Base-by-base conservation (phyloP, 2,113 vertebrate species). In the Ursus arctos region DNA sequence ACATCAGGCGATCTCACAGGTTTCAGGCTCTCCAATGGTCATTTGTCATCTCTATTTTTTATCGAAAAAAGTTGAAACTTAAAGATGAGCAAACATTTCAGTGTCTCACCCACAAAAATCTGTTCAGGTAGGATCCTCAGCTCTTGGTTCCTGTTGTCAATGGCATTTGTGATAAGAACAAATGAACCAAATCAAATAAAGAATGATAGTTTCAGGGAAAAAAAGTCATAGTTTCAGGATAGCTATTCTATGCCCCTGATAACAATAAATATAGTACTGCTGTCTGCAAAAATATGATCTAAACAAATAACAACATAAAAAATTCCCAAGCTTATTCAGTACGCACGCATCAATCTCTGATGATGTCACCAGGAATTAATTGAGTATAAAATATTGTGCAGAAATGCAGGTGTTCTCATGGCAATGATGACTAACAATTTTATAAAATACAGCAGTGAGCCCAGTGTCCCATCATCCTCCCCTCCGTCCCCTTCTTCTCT, bases 321-420 rank as follows among this genome's bases (percentile, higher is more conserved):
- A 81, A 26, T 77, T 88, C 88, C 96, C 96, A 96, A 96, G 95
- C 84, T 97, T 95, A 97, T 72, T 97, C 82, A 72, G 95, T 93
- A 88, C 91, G 82, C 40, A 69, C 95, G 97, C 88, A 97, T 98
- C 97, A 95, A 51, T 98, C 87, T 92, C 95, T 98, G 97, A 77
- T 71, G 90, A 85, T n/a, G n/a, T 85, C 76, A 77, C 83, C 61
- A 49, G 97, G 90, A 98, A 98, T 97, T 98, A 98, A 98, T 93
- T 98, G 91, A 98, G 97, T 91, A 96, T 63, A 97, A 98, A 97
- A 90, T 49, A 49, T 92, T 7, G 14, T 93, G 65, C 69, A 98
- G 98, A 95, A 97, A 40, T 53, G 59, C 61, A 88, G 90, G 47
- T 97, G 95, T 94, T 91, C 63, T 26, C 80, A 16, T 88, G 65